phyloP scores from a whole-genome alignment of 2,888 invertebrate genomes.

The Cephus spinipes region DNA sequence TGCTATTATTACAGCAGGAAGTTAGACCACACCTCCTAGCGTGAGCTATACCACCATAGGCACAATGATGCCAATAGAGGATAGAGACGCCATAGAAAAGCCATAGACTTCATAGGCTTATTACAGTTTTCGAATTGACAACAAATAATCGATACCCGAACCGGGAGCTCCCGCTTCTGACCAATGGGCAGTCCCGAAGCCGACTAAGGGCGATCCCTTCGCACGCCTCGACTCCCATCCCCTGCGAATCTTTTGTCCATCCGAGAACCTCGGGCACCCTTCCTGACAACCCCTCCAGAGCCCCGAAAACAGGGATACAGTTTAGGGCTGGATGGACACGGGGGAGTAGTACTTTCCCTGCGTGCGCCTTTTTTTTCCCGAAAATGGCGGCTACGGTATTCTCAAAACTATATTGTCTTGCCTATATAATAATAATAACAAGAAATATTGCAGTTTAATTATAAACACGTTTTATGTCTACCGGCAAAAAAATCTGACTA shows the following conservation, averaged over 20 bases:
- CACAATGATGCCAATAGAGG: neutral
- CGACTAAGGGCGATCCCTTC: conserved; percentile 43
- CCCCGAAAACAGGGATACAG: too few species aligned
- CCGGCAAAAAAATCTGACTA: too few species aligned
- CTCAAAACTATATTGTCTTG: too few species aligned
- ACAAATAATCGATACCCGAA: conserved; percentile 51
- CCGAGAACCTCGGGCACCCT: too few species aligned
- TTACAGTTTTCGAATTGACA: conserved; percentile 34
- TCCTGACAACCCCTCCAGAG: neutral
- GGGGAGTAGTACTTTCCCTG: too few species aligned
- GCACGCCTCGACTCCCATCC: conserved; percentile 27
- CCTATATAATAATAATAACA: too few species aligned
- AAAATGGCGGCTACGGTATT: too few species aligned
- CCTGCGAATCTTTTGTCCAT: too few species aligned
- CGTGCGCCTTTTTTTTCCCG: too few species aligned
- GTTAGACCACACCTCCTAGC: conserved; percentile 44
- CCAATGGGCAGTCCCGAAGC: conserved; percentile 44
- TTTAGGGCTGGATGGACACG: too few species aligned
- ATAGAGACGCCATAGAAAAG: neutral
- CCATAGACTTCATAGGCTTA: conserved; percentile 8
- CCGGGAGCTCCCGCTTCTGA: conserved; percentile 36
- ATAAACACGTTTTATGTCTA: too few species aligned
- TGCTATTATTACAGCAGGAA: neutral
- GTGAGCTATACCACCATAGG: conserved; percentile 21
- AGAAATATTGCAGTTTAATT: too few species aligned